Percentiles rank a stretch among this genome's conserved stretches.
Conservation (phyloP, 2,797 vertebrate species). For the Enteromius thamalakanensis region DNA sequence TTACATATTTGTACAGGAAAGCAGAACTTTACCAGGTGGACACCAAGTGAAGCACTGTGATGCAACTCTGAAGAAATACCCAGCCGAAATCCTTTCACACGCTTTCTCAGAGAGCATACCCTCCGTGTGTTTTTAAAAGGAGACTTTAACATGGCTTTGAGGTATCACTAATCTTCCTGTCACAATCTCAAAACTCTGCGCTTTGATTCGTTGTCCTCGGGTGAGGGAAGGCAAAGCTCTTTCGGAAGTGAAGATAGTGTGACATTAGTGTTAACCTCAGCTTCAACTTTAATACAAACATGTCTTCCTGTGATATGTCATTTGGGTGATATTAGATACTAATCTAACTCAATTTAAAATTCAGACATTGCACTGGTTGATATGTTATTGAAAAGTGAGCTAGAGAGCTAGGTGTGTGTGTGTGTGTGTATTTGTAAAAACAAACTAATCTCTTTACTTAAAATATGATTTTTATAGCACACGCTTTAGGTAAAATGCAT, state of each 20-base stretch:
- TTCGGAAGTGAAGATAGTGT: neutral
- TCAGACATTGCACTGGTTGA: neutral
- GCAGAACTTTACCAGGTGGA: neutral
- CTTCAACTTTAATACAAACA: neutral
- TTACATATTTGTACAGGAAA: neutral
- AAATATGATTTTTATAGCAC: neutral
- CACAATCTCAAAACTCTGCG: neutral
- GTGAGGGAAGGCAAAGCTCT: neutral
- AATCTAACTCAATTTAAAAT: neutral
- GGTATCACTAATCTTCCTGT: conserved; percentile 11
- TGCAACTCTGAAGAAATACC: neutral
- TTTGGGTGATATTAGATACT: neutral
- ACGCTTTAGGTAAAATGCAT: neutral
- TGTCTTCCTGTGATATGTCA: neutral
- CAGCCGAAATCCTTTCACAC: neutral
- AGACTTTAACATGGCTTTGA: neutral
- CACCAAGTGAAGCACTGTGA: neutral
- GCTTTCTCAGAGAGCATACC: neutral
- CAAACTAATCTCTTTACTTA: neutral
- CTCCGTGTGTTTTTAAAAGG: neutral
- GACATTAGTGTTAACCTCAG: neutral
- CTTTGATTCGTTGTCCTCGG: neutral
- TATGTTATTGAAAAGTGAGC: neutral
- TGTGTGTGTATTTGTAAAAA: neutral
- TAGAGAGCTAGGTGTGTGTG: neutral